Evolutionary conservation across 2,888 invertebrate species (phyloP).

Genomic region (Andricus quercusramuli): DNA sequence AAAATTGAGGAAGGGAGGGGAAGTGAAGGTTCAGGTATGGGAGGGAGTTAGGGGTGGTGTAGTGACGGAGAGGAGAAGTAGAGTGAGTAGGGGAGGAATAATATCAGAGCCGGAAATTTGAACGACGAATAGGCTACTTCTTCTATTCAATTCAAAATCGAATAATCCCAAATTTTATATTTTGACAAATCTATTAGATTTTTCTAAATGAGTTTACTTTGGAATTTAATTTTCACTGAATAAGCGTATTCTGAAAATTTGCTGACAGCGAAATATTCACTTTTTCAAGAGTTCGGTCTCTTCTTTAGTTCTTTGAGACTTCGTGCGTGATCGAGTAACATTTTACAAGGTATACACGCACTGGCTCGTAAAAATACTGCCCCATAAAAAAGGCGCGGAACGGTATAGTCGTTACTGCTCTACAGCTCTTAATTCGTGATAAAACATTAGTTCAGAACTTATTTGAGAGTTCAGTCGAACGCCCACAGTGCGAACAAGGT

Average conservation of each 20-base stretch:
- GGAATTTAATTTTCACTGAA: not conserved
- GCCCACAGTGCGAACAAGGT: conserved; percentile 32
- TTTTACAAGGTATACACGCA: conserved; percentile 23
- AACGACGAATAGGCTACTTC: no score
- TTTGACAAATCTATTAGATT: not conserved
- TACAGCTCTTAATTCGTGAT: conserved; percentile 38
- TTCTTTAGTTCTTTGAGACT: not conserved
- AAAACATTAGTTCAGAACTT: conserved; percentile 38
- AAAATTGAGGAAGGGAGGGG: no score
- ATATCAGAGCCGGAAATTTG: no score
- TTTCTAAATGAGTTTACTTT: not conserved
- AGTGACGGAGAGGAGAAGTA: no score
- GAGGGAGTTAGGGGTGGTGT: no score
- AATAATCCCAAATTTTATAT: no score
- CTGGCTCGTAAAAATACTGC: conserved; percentile 26
- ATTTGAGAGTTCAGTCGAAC: conserved; percentile 31
- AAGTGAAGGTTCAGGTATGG: no score
- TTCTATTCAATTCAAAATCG: no score
- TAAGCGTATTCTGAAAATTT: not conserved
- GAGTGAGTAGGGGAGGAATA: no score
- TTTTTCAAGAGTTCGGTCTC: not conserved
- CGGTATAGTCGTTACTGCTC: conserved; percentile 31
- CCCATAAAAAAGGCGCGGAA: conserved; percentile 33
- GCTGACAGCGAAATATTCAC: not conserved
- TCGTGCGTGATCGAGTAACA: conserved; percentile 30